Evolutionary conservation across 2,888 invertebrate species (phyloP).

Genomic region (Tetropium fuscum): DNA sequence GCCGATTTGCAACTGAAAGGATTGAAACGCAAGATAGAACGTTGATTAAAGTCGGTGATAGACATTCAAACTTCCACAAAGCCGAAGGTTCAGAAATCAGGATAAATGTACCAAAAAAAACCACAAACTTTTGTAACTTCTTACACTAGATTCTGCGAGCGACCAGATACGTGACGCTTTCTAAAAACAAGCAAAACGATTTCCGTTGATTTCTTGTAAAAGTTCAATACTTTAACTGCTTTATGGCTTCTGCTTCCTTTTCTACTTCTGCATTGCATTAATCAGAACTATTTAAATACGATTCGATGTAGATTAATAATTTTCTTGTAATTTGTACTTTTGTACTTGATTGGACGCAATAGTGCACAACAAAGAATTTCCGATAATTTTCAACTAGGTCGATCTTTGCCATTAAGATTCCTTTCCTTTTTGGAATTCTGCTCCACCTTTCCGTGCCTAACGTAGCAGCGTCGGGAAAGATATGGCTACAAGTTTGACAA

Average conservation of each 20-base stretch:
- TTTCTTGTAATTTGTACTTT: too few relatives aligned
- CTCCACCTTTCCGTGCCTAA: conserved; percentile 33
- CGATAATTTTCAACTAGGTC: too few relatives aligned
- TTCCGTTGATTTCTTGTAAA: conserved; percentile 5
- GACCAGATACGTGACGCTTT: conserved; percentile 2
- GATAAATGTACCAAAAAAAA: conserved; percentile 40
- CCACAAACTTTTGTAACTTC: conserved; percentile 37
- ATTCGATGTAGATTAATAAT: too few relatives aligned
- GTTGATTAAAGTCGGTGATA: conserved; percentile 16
- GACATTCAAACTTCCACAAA: conserved; percentile 16
- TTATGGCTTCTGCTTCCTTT: too few relatives aligned
- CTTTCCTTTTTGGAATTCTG: too few relatives aligned
- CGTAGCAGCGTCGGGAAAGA: conserved; percentile 26
- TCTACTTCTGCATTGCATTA: too few relatives aligned
- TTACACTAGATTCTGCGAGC: background rate
- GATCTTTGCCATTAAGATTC: too few relatives aligned
- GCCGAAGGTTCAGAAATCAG: conserved; percentile 28
- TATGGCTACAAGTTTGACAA: conserved; percentile 46
- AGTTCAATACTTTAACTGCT: conserved; percentile 15
- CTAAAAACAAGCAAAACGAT: conserved; percentile 8
- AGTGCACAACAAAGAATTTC: too few relatives aligned
- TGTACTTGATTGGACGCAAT: too few relatives aligned
- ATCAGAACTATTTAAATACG: too few relatives aligned
- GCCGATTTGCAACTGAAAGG: conserved; percentile 19
- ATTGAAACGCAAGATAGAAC: conserved; percentile 3